Evolutionary conservation across 2,888 invertebrate genomes (phyloP).

Genomic region (Eupsilia transversa): DNA sequence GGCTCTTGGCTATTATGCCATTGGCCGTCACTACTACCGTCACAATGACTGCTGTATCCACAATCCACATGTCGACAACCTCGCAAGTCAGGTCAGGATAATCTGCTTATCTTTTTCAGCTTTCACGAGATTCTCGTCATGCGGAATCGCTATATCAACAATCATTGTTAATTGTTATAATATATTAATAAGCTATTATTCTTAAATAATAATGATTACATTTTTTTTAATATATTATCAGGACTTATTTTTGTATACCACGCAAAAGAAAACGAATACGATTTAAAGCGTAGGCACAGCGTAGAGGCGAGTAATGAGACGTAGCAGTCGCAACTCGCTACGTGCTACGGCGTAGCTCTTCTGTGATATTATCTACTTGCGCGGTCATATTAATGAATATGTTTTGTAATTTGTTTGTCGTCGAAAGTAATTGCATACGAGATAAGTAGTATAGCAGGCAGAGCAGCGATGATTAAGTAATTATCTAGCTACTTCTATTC

Average conservation of each 20-base stretch:
- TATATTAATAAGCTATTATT: no score
- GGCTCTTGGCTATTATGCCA: no score
- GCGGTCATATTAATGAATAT: not conserved
- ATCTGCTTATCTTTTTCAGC: no score
- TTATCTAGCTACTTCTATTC: not conserved
- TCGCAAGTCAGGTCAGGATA: no score
- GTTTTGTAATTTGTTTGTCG: not conserved
- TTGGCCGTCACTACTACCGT: no score
- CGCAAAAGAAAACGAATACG: not conserved
- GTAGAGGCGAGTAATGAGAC: not conserved
- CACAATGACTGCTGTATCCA: no score
- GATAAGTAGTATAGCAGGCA: not conserved
- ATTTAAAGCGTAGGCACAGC: not conserved
- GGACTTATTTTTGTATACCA: not conserved
- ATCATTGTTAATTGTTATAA: no score
- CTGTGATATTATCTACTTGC: not conserved
- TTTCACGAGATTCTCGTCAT: no score
- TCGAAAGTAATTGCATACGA: not conserved
- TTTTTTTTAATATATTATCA: not conserved
- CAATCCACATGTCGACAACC: no score
- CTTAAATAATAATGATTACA: not conserved
- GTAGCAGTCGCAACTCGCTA: constrained; percentile 12
- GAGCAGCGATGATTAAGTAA: not conserved
- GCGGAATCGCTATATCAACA: no score
- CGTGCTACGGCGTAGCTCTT: not conserved